A percentile compares a stretch with the other conserved stretches of the same genome.
Evolutionary conservation across 2,797 vertebrate genomes (phyloP).

Genomic region (Tragelaphus eurycerus): DNA sequence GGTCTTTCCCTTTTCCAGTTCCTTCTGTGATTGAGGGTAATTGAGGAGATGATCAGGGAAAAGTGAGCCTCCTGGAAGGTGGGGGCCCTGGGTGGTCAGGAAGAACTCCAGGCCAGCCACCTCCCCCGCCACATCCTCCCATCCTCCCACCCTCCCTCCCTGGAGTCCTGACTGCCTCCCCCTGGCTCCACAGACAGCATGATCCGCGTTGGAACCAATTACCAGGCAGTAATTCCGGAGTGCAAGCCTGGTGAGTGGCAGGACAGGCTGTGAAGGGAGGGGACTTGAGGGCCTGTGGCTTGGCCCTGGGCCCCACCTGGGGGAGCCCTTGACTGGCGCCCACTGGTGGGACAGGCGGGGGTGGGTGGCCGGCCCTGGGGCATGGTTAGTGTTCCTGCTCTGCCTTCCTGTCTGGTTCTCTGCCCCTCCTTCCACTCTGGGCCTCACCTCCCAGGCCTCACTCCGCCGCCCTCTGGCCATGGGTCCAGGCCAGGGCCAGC

Average conservation of each 20-base stretch:
- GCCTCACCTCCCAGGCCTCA: slow-evolving; percentile 10
- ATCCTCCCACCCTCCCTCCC: not conserved
- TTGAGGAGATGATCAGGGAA: too few species aligned
- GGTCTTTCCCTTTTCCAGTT: too few species aligned
- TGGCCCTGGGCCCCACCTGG: slow-evolving; percentile 62
- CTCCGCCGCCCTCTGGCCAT: not conserved
- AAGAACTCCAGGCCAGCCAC: slow-evolving; percentile 50
- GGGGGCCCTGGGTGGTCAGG: slow-evolving; percentile 51
- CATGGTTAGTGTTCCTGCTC: slow-evolving; percentile 46
- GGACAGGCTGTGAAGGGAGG: slow-evolving; percentile 56
- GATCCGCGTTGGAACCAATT: slow-evolving; percentile 96
- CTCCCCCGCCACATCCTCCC: slow-evolving; percentile 49
- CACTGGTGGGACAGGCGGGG: not conserved
- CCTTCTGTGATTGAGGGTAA: too few species aligned
- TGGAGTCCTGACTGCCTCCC: slow-evolving; percentile 49
- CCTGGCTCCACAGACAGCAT: slow-evolving; percentile 89
- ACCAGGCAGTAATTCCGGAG: slow-evolving; percentile 95
- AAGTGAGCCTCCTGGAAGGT: not conserved
- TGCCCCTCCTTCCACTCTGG: slow-evolving; percentile 46
- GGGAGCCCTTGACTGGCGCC: slow-evolving; percentile 43
- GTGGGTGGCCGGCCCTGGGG: slow-evolving; percentile 24
- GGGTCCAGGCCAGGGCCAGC: not conserved
- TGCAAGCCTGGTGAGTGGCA: slow-evolving; percentile 91
- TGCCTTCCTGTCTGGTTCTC: slow-evolving; percentile 57
- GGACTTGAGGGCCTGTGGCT: not conserved